Evolutionary conservation across 2,797 vertebrate genomes (phyloP).

Genomic region (Apogon hyalosoma): DNA sequence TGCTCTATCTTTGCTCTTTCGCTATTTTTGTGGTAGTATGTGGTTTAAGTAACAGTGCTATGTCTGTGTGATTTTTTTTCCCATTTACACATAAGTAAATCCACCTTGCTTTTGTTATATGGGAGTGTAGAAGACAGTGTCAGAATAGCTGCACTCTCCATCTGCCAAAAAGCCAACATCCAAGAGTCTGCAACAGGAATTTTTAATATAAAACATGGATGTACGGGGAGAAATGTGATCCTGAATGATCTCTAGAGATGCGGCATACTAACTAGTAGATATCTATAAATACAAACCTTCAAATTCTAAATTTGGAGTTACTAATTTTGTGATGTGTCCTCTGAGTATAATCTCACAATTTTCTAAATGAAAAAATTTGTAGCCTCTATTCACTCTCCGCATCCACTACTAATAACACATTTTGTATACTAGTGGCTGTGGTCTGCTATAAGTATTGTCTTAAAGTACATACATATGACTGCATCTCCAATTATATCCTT

Average conservation of each 20-base stretch:
- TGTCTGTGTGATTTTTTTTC: slow-evolving; percentile 55
- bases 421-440: slow-evolving; percentile 1
- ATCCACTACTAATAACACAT: slow-evolving; percentile 11
- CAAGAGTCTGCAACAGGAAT: slow-evolving; percentile 40
- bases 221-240: slow-evolving; percentile 48
- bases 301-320: neutral
- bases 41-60: slow-evolving; percentile 46
- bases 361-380: neutral
- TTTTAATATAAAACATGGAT: slow-evolving; percentile 1
- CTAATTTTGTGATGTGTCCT: neutral
- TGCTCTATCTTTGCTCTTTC: slow-evolving; percentile 41
- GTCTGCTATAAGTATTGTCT: slow-evolving; percentile 2
- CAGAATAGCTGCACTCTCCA: slow-evolving; percentile 29
- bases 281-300: neutral
- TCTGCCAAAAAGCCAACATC: slow-evolving; percentile 35
- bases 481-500: slow-evolving; percentile 32
- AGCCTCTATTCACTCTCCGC: slow-evolving; percentile 27
- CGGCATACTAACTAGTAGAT: slow-evolving; percentile 1
- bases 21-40: neutral
- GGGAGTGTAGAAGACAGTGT: slow-evolving; percentile 20
- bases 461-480: slow-evolving; percentile 19
- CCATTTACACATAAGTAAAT: neutral
- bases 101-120: slow-evolving; percentile 3
- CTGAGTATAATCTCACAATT: neutral
- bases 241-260: slow-evolving; percentile 54